These are phyloP conservation scores for Pseudolaguvia tuberculata DNA, from an alignment of 2,113 vertebrate species.

Conservation along the genomic window DNA sequence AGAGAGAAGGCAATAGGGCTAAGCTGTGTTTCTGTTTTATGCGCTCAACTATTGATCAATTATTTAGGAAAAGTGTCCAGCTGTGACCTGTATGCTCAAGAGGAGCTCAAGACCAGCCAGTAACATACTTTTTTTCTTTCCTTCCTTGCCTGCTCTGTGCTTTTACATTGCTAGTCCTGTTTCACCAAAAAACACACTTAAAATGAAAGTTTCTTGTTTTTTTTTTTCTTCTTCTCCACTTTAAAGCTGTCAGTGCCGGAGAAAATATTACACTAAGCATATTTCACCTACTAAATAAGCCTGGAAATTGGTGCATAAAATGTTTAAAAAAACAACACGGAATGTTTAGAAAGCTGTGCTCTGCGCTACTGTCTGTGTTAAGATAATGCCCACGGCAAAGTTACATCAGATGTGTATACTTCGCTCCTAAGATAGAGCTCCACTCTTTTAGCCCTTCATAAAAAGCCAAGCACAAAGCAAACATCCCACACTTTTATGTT, in stretches of 20 bases:
- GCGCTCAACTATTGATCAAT: conserved; percentile 72
- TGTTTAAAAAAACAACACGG: conserved; percentile 42
- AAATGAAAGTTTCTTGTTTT: conserved; percentile 39
- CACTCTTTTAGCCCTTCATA: conserved; percentile 60
- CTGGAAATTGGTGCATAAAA: conserved; percentile 35
- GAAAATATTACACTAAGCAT: conserved; percentile 56
- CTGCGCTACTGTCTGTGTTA: conserved; percentile 47
- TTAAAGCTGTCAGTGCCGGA: conserved; percentile 49
- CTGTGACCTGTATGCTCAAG: conserved; percentile 65
- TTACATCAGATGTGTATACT: conserved; percentile 59
- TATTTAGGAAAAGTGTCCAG: conserved; percentile 68
- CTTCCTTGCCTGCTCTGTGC: conserved; percentile 52
- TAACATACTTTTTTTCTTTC: conserved; percentile 52
- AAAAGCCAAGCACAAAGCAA: conserved; percentile 64
- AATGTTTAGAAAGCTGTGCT: conserved; percentile 51
- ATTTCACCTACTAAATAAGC: conserved; percentile 65
- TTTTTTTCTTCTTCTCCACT: conserved; percentile 1
- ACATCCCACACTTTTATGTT: conserved; percentile 56
- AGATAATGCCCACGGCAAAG: conserved; percentile 49
- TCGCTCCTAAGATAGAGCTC: conserved; percentile 49
- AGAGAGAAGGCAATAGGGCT: conserved; percentile 61
- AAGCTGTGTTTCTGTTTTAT: conserved; percentile 75
- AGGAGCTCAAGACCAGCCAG: conserved; percentile 51
- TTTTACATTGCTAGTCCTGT: conserved; percentile 46
- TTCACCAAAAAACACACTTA: conserved; percentile 50